phyloP scores from a whole-genome alignment of 2,113 vertebrate genomes.

The Reinhardtius hippoglossoides region DNA sequence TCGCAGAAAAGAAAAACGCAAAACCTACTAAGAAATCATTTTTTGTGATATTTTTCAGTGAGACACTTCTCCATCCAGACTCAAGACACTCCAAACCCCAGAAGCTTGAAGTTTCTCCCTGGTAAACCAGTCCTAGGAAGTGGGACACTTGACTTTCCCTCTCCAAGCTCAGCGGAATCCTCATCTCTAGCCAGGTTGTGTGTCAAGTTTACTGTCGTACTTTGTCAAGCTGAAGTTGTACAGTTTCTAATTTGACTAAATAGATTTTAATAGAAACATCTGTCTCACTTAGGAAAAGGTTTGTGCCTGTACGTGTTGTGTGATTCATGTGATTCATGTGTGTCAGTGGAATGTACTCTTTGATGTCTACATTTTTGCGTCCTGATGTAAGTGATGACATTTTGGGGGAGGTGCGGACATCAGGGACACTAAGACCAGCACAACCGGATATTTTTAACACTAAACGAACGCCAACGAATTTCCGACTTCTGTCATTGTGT shows the following conservation, averaged over 20 bases:
- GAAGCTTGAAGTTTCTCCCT: conserved; percentile 85
- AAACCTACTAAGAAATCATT: not conserved
- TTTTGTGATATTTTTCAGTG: conserved; percentile 65
- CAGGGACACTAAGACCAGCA: not conserved
- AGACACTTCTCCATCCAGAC: conserved; percentile 81
- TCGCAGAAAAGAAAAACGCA: too few relatives aligned
- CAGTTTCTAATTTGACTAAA: not conserved
- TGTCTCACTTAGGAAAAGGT: not conserved
- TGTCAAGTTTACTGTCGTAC: not conserved
- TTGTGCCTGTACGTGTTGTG: not conserved
- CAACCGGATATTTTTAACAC: not conserved
- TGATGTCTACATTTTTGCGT: not conserved
- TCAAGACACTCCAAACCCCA: conserved; percentile 86
- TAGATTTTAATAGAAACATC: too few relatives aligned
- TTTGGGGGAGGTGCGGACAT: not conserved
- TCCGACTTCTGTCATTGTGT: not conserved
- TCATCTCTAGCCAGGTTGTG: conserved; percentile 83
- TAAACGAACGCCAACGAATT: not conserved
- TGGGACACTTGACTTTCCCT: conserved; percentile 84
- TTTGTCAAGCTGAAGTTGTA: not conserved
- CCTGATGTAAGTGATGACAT: not conserved
- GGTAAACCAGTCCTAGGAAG: conserved; percentile 82
- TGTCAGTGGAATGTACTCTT: not conserved
- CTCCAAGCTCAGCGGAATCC: conserved; percentile 71
- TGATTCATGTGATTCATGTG: too few relatives aligned